phyloP scores from a whole-genome alignment of 2,113 vertebrate genomes.

The Ageneiosus marmoratus region DNA sequence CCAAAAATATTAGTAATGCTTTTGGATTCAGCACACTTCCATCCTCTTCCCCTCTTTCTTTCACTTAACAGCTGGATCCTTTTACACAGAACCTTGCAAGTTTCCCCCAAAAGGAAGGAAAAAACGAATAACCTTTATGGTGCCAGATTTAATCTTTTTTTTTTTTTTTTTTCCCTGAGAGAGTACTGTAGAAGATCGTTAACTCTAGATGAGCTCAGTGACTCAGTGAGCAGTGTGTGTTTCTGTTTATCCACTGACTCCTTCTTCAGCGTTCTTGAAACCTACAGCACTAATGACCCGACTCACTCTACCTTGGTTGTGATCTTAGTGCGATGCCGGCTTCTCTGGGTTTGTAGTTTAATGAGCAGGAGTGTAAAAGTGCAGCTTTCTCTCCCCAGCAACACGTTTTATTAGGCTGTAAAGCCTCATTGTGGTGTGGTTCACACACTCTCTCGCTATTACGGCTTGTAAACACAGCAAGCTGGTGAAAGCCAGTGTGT shows the following conservation, averaged over 20 bases:
- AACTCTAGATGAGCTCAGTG: neutral
- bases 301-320: conserved; percentile 24
- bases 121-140: too few relatives aligned
- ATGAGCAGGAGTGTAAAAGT: conserved; percentile 40
- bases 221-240: conserved; percentile 11
- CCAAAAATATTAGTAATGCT: neutral
- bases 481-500: conserved; percentile 23
- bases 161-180: neutral
- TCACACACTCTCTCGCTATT: conserved; percentile 42
- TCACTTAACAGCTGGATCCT: neutral
- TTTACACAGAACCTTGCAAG: neutral
- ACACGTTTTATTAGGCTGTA: conserved; percentile 44
- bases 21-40: neutral
- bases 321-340: conserved; percentile 1
- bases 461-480: conserved; percentile 51
- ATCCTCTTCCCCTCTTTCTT: neutral
- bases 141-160: neutral
- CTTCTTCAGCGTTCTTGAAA: conserved; percentile 8
- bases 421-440: conserved; percentile 39
- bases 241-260: neutral
- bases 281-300: conserved; percentile 34
- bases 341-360: conserved; percentile 41
- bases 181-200: neutral
- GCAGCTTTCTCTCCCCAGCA: conserved; percentile 30
- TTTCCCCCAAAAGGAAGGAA: neutral